Evolutionary conservation across 2,113 vertebrate species (phyloP).

Genomic region (Pomatostomus ruficeps): DNA sequence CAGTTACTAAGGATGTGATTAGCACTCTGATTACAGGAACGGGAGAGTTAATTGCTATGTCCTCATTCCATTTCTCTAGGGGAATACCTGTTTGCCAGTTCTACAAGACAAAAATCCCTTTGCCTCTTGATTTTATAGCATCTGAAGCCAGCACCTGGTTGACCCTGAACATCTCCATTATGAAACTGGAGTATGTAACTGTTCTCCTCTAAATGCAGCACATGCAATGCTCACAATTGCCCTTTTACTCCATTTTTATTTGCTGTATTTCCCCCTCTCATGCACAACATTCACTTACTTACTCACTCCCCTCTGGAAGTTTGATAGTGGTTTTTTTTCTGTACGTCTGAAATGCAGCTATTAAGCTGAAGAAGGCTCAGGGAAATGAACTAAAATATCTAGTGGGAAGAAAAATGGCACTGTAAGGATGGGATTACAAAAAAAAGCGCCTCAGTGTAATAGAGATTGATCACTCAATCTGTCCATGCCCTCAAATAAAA

Average conservation of each 20-base stretch:
- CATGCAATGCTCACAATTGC: neutral
- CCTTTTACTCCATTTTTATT: neutral
- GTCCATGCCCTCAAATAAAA: constrained; percentile 68
- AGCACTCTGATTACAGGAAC: constrained; percentile 53
- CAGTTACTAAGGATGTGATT: constrained; percentile 77
- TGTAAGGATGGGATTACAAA: constrained; percentile 16
- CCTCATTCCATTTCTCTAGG: constrained; percentile 66
- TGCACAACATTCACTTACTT: neutral
- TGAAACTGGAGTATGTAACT: neutral
- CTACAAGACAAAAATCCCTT: neutral
- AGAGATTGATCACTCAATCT: constrained; percentile 70
- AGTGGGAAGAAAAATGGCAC: constrained; percentile 68
- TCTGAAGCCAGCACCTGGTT: constrained; percentile 44
- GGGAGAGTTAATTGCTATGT: constrained; percentile 68
- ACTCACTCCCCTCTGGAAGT: constrained; percentile 4
- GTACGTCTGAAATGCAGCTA: constrained; percentile 34
- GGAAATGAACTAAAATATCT: constrained; percentile 72
- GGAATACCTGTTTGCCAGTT: constrained; percentile 69
- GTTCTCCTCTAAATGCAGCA: neutral
- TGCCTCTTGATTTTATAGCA: constrained; percentile 39
- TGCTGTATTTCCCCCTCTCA: neutral
- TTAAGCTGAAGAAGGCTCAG: constrained; percentile 66
- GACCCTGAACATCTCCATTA: constrained; percentile 5
- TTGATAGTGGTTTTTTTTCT: neutral
- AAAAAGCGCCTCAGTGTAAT: constrained; percentile 50